Evolutionary conservation across 2,113 vertebrate genomes (phyloP), one percentile per base, ranked within the genome.

Genomic region (Pogonocichla stellata): DNA sequence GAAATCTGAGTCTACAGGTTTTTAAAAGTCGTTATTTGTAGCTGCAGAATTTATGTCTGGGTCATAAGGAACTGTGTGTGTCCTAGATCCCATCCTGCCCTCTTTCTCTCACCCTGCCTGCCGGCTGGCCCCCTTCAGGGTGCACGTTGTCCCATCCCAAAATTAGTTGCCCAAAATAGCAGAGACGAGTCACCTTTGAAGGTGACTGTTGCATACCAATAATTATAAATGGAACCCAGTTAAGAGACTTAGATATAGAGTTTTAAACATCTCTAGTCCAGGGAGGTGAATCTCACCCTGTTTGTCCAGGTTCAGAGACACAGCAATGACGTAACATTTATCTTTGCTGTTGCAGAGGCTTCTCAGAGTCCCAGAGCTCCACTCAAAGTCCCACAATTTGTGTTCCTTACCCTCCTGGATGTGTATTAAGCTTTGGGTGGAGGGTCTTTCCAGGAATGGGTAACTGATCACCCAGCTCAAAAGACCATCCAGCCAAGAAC

Each of bases 131-230:
- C 34, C n/a, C 77, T 73, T 58, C 80, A 78, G 75, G 94, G 43
- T 8, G 1, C 69, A 67, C 51, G 74, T 62, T 3, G 3, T 62
- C 77, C 83, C 71, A 58, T 88, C 82, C 71, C 86, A 45, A 83
- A 97, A 95, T 74, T 42, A 95, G 80, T 38, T 88, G 56, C 51
- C 80, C 51, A 84, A 24, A 96, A 90, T 95, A 96, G 83, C 67
- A 51, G 67, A 56, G 74, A 65, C 51, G 79, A 88, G 47, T 93
- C 75, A 88, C 54, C 65, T 88, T 71, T 78, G 75, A 95, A 95
- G 95, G 94, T 96, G 95, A 94, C 88, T 80, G 64, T 62, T 73
- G 60, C 1, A 40, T 83, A 54, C 94, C 83, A 88, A 1, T 95
- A 96, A 65, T 66, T 92, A 38, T 50, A 82, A 93, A 78, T 6